Evolutionary conservation across 2,113 vertebrate species (phyloP).

Genomic region (Lepisosteus osseus): DNA sequence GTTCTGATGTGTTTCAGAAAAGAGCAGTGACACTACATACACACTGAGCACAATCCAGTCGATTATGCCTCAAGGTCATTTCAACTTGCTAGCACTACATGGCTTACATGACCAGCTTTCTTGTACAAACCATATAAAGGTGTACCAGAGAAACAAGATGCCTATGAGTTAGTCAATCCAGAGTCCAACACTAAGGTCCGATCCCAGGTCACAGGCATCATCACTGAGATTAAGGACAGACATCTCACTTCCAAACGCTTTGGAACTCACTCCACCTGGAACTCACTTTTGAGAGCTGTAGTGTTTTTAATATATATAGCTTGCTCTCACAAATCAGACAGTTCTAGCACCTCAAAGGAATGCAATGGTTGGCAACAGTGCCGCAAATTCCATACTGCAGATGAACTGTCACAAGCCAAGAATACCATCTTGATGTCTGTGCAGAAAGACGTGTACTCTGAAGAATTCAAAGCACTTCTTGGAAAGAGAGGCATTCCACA

Average conservation of each 20-base stretch:
- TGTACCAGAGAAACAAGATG: neutral
- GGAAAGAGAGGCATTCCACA: neutral
- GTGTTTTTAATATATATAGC: neutral
- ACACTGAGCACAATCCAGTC: conserved; percentile 9
- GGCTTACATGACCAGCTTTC: conserved; percentile 14
- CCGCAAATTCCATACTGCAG: neutral
- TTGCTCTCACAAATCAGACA: neutral
- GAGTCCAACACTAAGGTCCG: neutral
- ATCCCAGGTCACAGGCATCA: neutral
- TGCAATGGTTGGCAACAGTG: neutral
- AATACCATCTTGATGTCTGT: neutral
- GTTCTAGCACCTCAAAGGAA: neutral
- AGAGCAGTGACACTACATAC: conserved; percentile 8
- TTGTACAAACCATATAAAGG: neutral
- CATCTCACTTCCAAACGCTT: neutral
- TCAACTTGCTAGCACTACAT: neutral
- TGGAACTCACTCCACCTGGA: neutral
- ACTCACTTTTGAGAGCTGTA: neutral
- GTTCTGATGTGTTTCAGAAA: too few relatives aligned
- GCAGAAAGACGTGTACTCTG: neutral
- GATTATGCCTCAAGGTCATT: conserved; percentile 7
- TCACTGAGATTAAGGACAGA: neutral
- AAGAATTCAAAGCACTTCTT: too few relatives aligned
- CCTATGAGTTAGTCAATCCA: conserved; percentile 3
- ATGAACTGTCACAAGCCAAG: neutral